Evolutionary conservation across 2,888 invertebrate species (phyloP), one percentile per base, ranked within the genome.

Genomic region (Amaurobius ferox): DNA sequence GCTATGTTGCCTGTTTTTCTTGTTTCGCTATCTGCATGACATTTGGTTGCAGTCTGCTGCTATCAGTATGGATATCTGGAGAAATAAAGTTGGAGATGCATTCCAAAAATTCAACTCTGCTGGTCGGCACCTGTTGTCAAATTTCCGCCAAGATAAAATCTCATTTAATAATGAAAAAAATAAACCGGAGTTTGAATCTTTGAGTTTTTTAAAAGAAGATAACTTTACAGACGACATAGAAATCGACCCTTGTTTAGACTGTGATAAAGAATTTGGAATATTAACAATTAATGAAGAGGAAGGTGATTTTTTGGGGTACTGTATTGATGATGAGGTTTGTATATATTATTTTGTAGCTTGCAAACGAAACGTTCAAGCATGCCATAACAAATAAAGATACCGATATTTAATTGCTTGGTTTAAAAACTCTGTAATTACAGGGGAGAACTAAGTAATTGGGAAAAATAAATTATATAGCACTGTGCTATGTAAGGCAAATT

Each of bases 211-310:
- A 11, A 73, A 44, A 39, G 78, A 86, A 35, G 78, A 79, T 61
- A 73, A 30, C 30, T 76, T 67, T 30, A 62, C 78, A n/a, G 83
- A 81, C 23, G 80, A 83, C 40, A 66, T 78, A 19, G 85, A 86
- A 73, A 44, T 79, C 11, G 85, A 86, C 32, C 73, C 67, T 19
- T 78, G 77, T 66, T 48, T 68, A 26, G 76, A 83, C 13, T 76
- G 76, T 35, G 78, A 78, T 62, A 67, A 68, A 40, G 85, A 86
- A 79, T 86, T 86, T 30, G 85, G 85, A 55, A 86, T 86, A 61
- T 44, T 86, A 32, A 86, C 85, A n/a, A 86, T 86, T 13, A 73
- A 86, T 40, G 85, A 86, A 72, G n/a, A n/a, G n/a, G 85, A 83
- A 70, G 81, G 76, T 19, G 76, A 83, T 30, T 62, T 55, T 13